A percentile compares a stretch with the other conserved stretches of the same genome.
phyloP scores from a whole-genome alignment of 2,888 invertebrate genomes.

The Drosophila neutralis region DNA sequence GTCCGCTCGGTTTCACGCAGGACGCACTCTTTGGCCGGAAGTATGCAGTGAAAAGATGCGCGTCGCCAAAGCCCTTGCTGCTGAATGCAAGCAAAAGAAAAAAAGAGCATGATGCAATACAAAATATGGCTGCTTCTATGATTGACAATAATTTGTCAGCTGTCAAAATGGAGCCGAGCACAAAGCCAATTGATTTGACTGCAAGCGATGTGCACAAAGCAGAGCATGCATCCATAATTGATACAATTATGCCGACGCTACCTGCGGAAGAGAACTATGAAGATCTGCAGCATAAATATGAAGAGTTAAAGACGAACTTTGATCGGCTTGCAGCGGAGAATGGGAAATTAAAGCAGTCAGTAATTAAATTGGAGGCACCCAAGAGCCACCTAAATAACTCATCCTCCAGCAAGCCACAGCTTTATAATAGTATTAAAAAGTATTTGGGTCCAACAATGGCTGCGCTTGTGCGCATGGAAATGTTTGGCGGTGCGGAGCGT shows the following conservation, averaged over 20 bases:
- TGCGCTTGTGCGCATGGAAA: slow-evolving; percentile 84
- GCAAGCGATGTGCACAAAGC: not conserved
- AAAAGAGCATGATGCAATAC: slow-evolving; percentile 4
- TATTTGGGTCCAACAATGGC: slow-evolving; percentile 83
- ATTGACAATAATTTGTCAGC: slow-evolving; percentile 6
- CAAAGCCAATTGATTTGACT: not conserved
- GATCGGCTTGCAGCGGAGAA: slow-evolving; percentile 38
- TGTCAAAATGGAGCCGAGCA: not conserved
- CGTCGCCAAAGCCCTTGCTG: slow-evolving; percentile 23
- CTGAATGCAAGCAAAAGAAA: slow-evolving; percentile 19
- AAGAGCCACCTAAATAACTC: slow-evolving; percentile 7
- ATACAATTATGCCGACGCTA: not conserved
- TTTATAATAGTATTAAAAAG: slow-evolving; percentile 83
- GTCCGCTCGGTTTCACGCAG: slow-evolving; percentile 59
- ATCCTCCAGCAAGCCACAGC: slow-evolving; percentile 70
- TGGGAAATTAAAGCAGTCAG: slow-evolving; percentile 14
- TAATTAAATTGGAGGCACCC: slow-evolving; percentile 24
- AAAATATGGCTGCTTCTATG: not conserved
- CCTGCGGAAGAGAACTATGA: not conserved
- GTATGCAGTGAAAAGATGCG: slow-evolving; percentile 17
- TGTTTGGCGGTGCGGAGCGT: slow-evolving; percentile 83
- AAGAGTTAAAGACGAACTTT: slow-evolving; percentile 27
- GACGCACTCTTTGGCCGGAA: slow-evolving; percentile 32
- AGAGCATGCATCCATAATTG: not conserved
- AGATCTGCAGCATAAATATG: slow-evolving; percentile 32